Evolutionary conservation across 2,797 vertebrate genomes (phyloP), one percentile per base, ranked within the genome.

Genomic region (Sebastes oblongus): DNA sequence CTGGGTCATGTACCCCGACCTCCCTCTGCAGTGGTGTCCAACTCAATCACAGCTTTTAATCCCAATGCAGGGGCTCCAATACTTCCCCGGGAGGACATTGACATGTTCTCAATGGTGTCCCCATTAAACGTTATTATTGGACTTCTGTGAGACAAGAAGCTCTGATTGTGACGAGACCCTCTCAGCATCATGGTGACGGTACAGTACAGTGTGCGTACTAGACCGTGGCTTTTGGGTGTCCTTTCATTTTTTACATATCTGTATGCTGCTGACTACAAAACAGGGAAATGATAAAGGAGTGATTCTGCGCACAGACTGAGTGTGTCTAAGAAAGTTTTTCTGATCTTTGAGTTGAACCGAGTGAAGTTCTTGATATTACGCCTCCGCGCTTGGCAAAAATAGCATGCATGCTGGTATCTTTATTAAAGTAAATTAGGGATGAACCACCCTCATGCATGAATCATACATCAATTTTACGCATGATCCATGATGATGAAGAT

Each of bases 41-140:
- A 75, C 81, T 89, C 82, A 80, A 87, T 89, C 73, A 65, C 4
- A 24, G 78, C 77, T 83, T 88, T 89, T 88, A 86, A 84, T 86
- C 59, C 78, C 66, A 61, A 4, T n/a, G 67, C 61, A 50, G 80
- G 54, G 80, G 87, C 72, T 86, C 66, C 55, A 62, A 67, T 58
- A 82, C 52, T 73, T 76, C 64, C 68, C 22, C 13, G 9, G 59
- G 66, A 81, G 71, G 81, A 68, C 66, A 36, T 64, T 60, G 24
- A 74, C 64, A 79, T 69, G 29, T 71, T 70, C 78, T 75, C 59
- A 50, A 16, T 11, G 36, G 82, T 72, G 77, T 56, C 25, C 79
- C 74, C 70, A 72, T 78, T 86, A 74, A 88, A 39, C 25, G 27
- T 80, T 85, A 78, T 39, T 65, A 89, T 84, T 85, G 64, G 18